phyloP scores from a whole-genome alignment of 2,113 vertebrate genomes.

The Poeciliopsis occidentalis region DNA sequence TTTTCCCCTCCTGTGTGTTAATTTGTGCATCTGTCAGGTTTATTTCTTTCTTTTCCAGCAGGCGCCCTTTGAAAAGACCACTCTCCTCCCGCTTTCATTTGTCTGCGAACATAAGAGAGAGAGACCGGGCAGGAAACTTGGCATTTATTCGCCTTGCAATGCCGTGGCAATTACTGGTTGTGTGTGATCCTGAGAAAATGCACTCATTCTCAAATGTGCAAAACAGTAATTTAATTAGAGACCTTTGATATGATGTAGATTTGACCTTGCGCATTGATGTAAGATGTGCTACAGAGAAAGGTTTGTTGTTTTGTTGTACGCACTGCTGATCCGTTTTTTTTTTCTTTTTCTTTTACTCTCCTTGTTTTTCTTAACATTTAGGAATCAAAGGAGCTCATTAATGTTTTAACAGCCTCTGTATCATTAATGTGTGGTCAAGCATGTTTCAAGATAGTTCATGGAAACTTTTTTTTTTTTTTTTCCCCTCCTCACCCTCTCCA shows the following conservation, averaged over 20 bases:
- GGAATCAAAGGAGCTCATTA: constrained; percentile 39
- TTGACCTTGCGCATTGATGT: constrained; percentile 41
- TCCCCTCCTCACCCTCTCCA: not conserved
- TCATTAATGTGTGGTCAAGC: constrained; percentile 36
- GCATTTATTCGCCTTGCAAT: constrained; percentile 90
- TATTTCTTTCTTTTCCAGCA: constrained; percentile 63
- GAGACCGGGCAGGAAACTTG: constrained; percentile 55
- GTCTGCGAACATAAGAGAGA: constrained; percentile 83
- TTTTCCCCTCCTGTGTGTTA: constrained; percentile 84
- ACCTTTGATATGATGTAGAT: constrained; percentile 53
- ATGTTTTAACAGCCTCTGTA: constrained; percentile 24
- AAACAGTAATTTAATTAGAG: constrained; percentile 68
- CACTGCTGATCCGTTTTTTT: not conserved
- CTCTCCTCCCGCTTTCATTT: constrained; percentile 84
- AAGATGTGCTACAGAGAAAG: constrained; percentile 15
- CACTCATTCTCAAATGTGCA: constrained; percentile 75
- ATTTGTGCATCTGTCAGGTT: constrained; percentile 90
- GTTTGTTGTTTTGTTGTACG: not conserved
- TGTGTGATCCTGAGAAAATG: constrained; percentile 81
- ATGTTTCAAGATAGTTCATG: constrained; percentile 48
- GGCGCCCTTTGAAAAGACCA: constrained; percentile 85
- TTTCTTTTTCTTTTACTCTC: not conserved
- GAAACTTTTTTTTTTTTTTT: constrained; percentile 22
- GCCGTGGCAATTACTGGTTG: constrained; percentile 73
- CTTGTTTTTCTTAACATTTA: constrained; percentile 26